Evolutionary conservation across 2,113 vertebrate genomes (phyloP).

Genomic region (Arenaria interpres): DNA sequence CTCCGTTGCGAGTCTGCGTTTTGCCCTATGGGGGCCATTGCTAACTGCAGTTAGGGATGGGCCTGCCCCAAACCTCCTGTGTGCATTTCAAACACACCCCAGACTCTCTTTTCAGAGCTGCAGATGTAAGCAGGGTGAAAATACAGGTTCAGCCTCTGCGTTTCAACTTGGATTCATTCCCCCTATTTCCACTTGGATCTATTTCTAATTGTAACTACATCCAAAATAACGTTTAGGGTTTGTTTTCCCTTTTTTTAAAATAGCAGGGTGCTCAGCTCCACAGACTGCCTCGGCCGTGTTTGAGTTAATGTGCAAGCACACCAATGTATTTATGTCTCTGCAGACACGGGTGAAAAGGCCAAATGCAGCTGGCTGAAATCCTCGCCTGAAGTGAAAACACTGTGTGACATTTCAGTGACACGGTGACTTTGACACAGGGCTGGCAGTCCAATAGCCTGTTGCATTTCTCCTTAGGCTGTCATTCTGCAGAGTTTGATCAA

Average conservation of each 20-base stretch:
- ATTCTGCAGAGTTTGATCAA: neutral
- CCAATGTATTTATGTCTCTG: neutral
- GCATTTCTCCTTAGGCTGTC: neutral
- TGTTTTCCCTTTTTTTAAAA: neutral
- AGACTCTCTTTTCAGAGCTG: neutral
- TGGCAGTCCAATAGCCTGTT: neutral
- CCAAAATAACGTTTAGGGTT: neutral
- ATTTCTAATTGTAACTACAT: slow-evolving; percentile 39
- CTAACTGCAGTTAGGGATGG: neutral
- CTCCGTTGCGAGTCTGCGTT: neutral
- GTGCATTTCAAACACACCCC: neutral
- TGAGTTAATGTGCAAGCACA: neutral
- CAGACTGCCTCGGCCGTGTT: neutral
- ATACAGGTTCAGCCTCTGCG: neutral
- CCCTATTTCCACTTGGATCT: neutral
- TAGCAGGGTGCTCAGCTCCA: neutral
- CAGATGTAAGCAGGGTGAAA: neutral
- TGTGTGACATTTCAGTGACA: neutral
- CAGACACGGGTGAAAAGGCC: slow-evolving; percentile 12
- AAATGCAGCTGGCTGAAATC: neutral
- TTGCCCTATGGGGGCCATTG: neutral
- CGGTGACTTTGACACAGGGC: neutral
- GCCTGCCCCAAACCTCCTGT: neutral
- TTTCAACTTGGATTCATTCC: slow-evolving; percentile 9
- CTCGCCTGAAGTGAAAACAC: neutral